These are phyloP conservation scores for Melinaea menophilus DNA, from an alignment of 2,888 invertebrate genomes.

Conservation along the genomic window DNA sequence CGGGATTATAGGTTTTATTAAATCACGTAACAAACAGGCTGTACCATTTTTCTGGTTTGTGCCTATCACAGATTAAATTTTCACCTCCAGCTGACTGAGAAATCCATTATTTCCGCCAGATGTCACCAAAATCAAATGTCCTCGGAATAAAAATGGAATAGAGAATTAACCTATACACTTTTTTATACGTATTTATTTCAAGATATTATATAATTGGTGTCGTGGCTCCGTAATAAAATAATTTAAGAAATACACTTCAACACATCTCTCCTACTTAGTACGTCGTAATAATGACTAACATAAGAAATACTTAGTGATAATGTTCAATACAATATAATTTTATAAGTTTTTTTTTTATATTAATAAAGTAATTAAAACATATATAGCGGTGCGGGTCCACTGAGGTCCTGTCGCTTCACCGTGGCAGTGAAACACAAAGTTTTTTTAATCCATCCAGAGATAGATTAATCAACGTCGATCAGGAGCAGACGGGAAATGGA, in stretches of 20 bases:
- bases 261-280: too few relatives aligned
- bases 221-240: too few relatives aligned
- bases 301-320: too few relatives aligned
- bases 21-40: slow-evolving; percentile 22
- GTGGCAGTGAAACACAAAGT: slow-evolving; percentile 70
- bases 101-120: slow-evolving; percentile 78
- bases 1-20: background rate
- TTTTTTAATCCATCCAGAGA: slow-evolving; percentile 66
- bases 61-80: slow-evolving; percentile 76
- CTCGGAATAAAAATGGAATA: slow-evolving; percentile 43
- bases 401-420: slow-evolving; percentile 36
- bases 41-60: slow-evolving; percentile 56
- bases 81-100: slow-evolving; percentile 79
- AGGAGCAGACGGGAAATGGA: slow-evolving; percentile 51
- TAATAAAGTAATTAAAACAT: background rate
- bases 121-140: slow-evolving; percentile 76
- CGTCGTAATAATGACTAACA: too few relatives aligned
- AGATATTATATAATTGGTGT: too few relatives aligned
- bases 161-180: slow-evolving; percentile 34
- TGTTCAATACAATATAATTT: too few relatives aligned
- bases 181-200: background rate
- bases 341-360: background rate
- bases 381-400: slow-evolving; percentile 35
- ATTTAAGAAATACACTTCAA: too few relatives aligned
- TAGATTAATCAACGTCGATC: slow-evolving; percentile 76